Base-by-base conservation (phyloP, 1,140 invertebrate species). In the Steinernema feltiae region DNA sequence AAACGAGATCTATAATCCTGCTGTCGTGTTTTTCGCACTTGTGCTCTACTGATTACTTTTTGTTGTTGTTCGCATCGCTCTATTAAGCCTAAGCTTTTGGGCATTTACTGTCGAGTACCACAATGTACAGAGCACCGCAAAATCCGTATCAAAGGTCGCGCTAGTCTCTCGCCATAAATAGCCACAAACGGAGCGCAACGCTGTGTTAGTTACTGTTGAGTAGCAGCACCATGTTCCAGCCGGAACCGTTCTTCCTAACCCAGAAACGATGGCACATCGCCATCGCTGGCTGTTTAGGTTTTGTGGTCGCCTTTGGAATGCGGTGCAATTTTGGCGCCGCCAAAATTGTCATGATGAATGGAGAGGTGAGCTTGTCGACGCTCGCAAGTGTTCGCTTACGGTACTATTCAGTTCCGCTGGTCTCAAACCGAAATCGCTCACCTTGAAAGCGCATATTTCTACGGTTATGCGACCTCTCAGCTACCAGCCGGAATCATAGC, bases 401-500 rank as follows among this genome's bases (percentile, higher is more conserved):
- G 7, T n/a, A 7, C 41, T 63, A 48, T 74, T 32, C 89, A 90
- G 80, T 93, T 95, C 87, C 92, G 93, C 81, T 97, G 94, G 94
- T 88, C 87, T 1, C 88, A 89, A 18, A 88, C 88, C 70, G 93
- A 92, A 0, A 91, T 94, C 1, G 92, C 91, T 1, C 90, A 92
- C 21, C 92, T 98, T 73, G 95, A 98, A 88, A 95, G 94, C 21
- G 97, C 95, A 0, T 98, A 98, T 87, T 98, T 98, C 88, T 96
- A 93, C 91, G 97, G 96, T 17, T 99, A 99, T 87, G 90, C 98
- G 35, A 89, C 98, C 21, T 98, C 97, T 0, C 96, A 99, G 89
- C 92, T 99, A 32, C 97, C 97, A 32, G 97, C 96, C 71, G 96
- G 97, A 48, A 96, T 97, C 87, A 89, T 98, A 70, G 95, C 96